Conservation (phyloP, 2,113 vertebrate genomes). For the Anoplopoma fimbria region DNA sequence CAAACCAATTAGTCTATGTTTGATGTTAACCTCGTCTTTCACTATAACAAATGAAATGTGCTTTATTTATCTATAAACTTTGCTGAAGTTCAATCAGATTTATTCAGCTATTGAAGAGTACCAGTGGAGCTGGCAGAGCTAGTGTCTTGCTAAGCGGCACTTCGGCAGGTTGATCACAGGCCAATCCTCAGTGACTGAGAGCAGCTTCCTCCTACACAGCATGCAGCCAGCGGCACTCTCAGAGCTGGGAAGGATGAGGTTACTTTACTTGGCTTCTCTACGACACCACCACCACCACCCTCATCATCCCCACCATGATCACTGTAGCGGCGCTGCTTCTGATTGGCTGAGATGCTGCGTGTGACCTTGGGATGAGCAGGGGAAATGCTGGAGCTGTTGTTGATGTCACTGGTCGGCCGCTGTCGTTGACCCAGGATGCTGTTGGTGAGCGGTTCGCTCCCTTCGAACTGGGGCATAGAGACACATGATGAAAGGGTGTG, state of each 20-base stretch:
- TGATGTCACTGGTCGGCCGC: constrained; percentile 95
- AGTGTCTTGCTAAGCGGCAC: constrained; percentile 20
- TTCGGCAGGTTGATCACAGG: background rate
- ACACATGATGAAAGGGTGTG: background rate
- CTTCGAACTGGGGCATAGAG: constrained; percentile 89
- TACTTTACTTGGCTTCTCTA: constrained; percentile 84
- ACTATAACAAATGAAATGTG: background rate
- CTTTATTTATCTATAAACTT: background rate
- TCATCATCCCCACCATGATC: constrained; percentile 92
- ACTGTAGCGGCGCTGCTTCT: constrained; percentile 98
- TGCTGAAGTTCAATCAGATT: constrained; percentile 8
- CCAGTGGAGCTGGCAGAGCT: background rate
- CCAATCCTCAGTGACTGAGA: constrained; percentile 46
- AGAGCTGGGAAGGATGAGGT: constrained; percentile 72
- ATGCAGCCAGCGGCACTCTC: constrained; percentile 76
- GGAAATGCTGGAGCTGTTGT: constrained; percentile 96
- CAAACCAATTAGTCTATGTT: background rate
- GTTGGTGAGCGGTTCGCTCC: constrained; percentile 91
- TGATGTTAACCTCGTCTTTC: background rate
- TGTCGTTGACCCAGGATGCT: constrained; percentile 92
- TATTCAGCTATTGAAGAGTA: background rate
- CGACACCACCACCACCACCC: constrained; percentile 77
- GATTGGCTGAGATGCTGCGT: constrained; percentile 95
- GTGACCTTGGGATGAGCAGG: constrained; percentile 98
- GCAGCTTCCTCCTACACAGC: constrained; percentile 74